Conservation (phyloP, 2,888 invertebrate genomes). For the Euzophera pinguis region DNA sequence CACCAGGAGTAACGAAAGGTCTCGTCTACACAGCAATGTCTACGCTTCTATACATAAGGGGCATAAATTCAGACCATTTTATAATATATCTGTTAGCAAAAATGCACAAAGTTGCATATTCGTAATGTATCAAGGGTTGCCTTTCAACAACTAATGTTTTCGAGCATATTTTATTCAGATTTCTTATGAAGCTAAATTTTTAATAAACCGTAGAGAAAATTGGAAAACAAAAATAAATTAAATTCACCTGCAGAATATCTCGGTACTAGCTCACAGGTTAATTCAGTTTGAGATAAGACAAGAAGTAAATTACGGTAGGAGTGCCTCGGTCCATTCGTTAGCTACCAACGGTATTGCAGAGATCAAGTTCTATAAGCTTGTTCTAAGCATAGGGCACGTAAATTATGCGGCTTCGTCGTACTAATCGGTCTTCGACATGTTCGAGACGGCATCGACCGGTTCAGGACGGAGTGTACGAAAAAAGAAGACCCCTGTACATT, state of each 20-base stretch:
- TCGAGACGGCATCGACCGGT: constrained; percentile 33
- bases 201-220: not conserved
- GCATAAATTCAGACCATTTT: constrained; percentile 14
- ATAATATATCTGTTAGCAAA: constrained; percentile 26
- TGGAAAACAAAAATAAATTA: constrained; percentile 14
- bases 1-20: constrained; percentile 45
- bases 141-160: constrained; percentile 23
- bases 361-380: too few relatives aligned
- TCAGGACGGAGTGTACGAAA: constrained; percentile 36
- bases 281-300: constrained; percentile 21
- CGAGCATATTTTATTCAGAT: constrained; percentile 8
- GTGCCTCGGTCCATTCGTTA: constrained; percentile 10
- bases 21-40: constrained; percentile 18
- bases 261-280: constrained; percentile 17
- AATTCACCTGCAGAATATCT: constrained; percentile 1
- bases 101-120: constrained; percentile 25
- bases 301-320: constrained; percentile 18
- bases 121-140: constrained; percentile 17
- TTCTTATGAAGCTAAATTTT: constrained; percentile 6
- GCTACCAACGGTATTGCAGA: constrained; percentile 11
- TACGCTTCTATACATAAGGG: constrained; percentile 22
- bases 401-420: constrained; percentile 17
- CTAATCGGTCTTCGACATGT: constrained; percentile 22
- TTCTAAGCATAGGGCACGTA: constrained; percentile 13
- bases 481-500: constrained; percentile 57